Evolutionary conservation across 1,140 invertebrate genomes (phyloP).

Genomic region (Diplogasteroides magnus): DNA sequence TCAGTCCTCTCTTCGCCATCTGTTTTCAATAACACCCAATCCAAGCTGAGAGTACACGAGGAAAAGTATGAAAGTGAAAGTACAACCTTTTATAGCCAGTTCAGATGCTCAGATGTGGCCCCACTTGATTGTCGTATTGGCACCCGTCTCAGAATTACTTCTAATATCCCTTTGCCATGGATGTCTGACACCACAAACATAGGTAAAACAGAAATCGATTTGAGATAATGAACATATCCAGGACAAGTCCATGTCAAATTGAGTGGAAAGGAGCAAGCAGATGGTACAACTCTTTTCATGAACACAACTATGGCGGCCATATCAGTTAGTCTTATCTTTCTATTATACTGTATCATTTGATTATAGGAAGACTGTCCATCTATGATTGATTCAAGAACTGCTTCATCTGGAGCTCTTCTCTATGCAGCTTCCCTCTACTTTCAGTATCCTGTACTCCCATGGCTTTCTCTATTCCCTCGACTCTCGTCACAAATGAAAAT

Average conservation of each 20-base stretch:
- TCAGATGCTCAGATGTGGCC: neutral
- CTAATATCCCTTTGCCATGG: conserved; percentile 19
- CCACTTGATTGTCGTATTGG: conserved; percentile 18
- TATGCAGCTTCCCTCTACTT: conserved; percentile 15
- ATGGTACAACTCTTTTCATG: neutral
- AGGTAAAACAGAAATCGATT: neutral
- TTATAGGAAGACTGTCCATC: neutral
- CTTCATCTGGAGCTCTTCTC: neutral
- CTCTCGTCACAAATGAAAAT: conserved; percentile 3
- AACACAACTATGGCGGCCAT: neutral
- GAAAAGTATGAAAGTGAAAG: neutral
- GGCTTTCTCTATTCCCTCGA: conserved; percentile 20
- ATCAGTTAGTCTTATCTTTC: neutral
- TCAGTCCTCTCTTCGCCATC: neutral
- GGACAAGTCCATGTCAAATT: neutral
- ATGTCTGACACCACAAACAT: conserved; percentile 12
- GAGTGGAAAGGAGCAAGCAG: neutral
- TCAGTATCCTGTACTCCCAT: conserved; percentile 22
- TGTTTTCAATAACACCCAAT: conserved; percentile 3
- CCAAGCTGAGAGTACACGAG: neutral
- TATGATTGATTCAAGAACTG: neutral
- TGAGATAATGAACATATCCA: neutral
- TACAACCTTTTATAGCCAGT: neutral
- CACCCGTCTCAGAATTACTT: conserved; percentile 12
- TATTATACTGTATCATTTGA: neutral